Conservation (phyloP, 2,888 invertebrate genomes). For the Agapostemon virescens region DNA sequence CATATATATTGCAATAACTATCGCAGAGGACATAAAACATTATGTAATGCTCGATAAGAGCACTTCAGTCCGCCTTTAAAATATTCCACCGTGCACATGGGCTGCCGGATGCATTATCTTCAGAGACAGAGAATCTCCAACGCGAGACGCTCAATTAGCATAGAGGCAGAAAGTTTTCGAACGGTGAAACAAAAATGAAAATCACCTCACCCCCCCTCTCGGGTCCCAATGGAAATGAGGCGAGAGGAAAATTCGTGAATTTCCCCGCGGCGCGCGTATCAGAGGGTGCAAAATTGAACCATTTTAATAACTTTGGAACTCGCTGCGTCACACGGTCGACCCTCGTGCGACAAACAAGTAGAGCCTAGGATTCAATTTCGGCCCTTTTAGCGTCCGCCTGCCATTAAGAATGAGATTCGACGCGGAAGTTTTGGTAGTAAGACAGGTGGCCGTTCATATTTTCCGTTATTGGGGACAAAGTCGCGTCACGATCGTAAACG, state of each 20-base stretch:
- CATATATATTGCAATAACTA: not conserved
- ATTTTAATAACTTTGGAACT: conserved; percentile 27
- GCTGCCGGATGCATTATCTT: not conserved
- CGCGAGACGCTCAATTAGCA: not conserved
- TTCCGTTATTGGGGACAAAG: conserved; percentile 33
- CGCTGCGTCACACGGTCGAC: conserved; percentile 12
- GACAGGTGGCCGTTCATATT: conserved; percentile 29
- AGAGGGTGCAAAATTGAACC: conserved; percentile 18
- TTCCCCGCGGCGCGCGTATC: not conserved
- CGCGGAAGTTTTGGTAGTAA: conserved; percentile 10
- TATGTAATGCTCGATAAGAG: not conserved
- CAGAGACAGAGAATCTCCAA: not conserved
- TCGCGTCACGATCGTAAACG: conserved; percentile 29
- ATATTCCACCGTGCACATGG: not conserved
- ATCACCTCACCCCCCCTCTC: not conserved
- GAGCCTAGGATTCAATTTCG: conserved; percentile 23
- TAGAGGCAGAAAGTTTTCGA: not conserved
- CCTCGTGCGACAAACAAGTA: conserved; percentile 18
- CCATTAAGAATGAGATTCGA: conserved; percentile 16
- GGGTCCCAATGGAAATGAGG: conserved; percentile 12
- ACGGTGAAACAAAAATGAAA: not conserved
- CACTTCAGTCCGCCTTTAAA: not conserved
- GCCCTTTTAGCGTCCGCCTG: conserved; percentile 8
- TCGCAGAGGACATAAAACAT: not conserved
- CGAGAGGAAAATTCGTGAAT: conserved; percentile 11